Conservation (phyloP, 2,797 vertebrate genomes). For the Sebastes hubbsi region DNA sequence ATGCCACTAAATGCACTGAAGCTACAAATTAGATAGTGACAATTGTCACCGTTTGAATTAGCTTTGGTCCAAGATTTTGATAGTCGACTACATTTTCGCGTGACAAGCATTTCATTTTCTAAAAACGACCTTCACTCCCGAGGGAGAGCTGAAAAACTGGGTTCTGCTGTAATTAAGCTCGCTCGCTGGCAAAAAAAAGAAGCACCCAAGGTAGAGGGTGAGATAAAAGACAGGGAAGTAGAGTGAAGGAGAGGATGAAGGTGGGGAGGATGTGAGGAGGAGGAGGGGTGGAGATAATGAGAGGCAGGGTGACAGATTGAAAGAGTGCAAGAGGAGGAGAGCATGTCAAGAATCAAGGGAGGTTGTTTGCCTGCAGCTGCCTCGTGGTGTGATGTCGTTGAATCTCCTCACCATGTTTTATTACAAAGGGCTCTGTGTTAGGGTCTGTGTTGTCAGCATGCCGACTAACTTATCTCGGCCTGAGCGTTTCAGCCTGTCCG, state of each 20-base stretch:
- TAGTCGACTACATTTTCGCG: conserved; percentile 47
- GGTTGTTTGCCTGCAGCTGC: conserved; percentile 64
- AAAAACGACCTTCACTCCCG: conserved; percentile 58
- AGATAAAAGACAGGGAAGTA: conserved; percentile 57
- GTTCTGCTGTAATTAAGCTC: conserved; percentile 68
- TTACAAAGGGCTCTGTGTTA: conserved; percentile 44
- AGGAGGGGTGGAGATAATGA: conserved; percentile 63
- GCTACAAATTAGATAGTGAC: conserved; percentile 62
- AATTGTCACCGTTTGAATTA: conserved; percentile 55
- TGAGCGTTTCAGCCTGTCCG: not conserved
- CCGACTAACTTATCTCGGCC: conserved; percentile 30
- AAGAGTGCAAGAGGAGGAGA: conserved; percentile 66
- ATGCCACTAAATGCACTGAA: conserved; percentile 46
- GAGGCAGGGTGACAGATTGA: conserved; percentile 69
- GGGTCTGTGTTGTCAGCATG: conserved; percentile 34
- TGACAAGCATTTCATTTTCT: conserved; percentile 63
- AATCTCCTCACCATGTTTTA: conserved; percentile 60
- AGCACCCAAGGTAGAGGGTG: conserved; percentile 44
- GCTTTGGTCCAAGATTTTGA: conserved; percentile 59
- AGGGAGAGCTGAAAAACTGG: conserved; percentile 49
- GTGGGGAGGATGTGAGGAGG: conserved; percentile 41
- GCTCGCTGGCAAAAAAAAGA: conserved; percentile 49
- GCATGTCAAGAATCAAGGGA: conserved; percentile 64
- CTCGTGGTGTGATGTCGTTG: conserved; percentile 64
- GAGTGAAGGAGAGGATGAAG: conserved; percentile 56